Evolutionary conservation across 2,797 vertebrate species (phyloP), one percentile per base, ranked within the genome.

Genomic region (Rhynchotus rufescens): DNA sequence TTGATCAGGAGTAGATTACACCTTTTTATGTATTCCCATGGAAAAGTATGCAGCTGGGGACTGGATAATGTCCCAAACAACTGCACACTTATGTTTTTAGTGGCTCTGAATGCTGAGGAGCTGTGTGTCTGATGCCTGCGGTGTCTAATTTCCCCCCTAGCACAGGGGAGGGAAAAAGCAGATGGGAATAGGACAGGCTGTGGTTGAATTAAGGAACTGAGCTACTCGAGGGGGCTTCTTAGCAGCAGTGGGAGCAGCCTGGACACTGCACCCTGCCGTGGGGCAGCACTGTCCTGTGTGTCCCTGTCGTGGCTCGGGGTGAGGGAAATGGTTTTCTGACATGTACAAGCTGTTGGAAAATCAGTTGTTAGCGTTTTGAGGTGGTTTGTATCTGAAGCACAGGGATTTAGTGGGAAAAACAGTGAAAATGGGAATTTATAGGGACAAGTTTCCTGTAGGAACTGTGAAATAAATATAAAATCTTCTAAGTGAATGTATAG

Each of bases 121-220:
- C 56, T 76, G 74, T 73, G 40, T 52, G 28, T 73, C 60, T 49
- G 92, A n/a, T 90, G 92, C 61, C 88, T 76, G 89, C 83, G 74
- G 80, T 91, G 60, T 91, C 85, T 81, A 10, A 61, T 92, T 95
- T 92, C 92, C 91, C 80, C 93, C 68, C 74, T 76, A 71, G 89
- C 85, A 42, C 26, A 71, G 87, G 85, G 83, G 57, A 93, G 89
- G 89, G 71, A 94, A 42, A 74, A 66, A 67, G 91, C 94, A 94
- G 92, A 95, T 95, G 93, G 93, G 91, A 71, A 60, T 56, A 89
- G 89, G 89, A 81, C 89, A 92, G 77, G 86, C 91, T 95, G 94
- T 82, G 64, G 76, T 93, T 79, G 93, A 95, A 96, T 94, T 92
- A 93, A 88, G 89, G 87, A 92, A 47, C 89, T 90, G 87, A 73